phyloP scores from a whole-genome alignment of 1,140 invertebrate species.

The Drusus annulatus region DNA sequence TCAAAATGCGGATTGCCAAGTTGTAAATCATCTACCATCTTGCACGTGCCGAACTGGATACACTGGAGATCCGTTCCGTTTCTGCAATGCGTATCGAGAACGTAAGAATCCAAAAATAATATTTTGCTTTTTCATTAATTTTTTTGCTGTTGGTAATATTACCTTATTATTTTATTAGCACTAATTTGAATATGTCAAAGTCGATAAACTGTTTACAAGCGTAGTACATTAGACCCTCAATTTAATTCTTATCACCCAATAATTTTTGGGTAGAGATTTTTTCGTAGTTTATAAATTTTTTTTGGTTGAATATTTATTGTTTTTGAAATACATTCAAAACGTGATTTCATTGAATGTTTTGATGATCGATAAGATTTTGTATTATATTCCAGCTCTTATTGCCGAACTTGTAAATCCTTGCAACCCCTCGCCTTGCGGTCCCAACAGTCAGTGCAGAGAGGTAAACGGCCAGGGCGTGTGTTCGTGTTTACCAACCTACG shows the following conservation, averaged over 20 bases:
- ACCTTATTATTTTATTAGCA: too few relatives aligned
- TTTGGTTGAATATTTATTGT: too few relatives aligned
- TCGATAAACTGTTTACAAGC: too few relatives aligned
- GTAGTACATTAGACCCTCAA: too few relatives aligned
- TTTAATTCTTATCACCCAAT: too few relatives aligned
- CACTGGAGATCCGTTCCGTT: slow-evolving; percentile 76
- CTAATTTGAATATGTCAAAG: too few relatives aligned
- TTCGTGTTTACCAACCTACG: slow-evolving; percentile 79
- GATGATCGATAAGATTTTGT: background rate
- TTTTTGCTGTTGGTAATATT: too few relatives aligned
- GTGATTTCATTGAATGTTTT: too few relatives aligned
- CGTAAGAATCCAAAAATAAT: slow-evolving; percentile 64
- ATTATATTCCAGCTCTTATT: background rate
- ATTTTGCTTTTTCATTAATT: too few relatives aligned
- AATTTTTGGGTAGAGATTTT: too few relatives aligned
- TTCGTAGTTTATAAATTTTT: too few relatives aligned
- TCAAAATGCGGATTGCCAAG: slow-evolving; percentile 75
- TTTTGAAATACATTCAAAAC: too few relatives aligned
- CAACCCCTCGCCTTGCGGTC: slow-evolving; percentile 79
- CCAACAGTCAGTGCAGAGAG: slow-evolving; percentile 80
- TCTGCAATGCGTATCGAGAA: slow-evolving; percentile 66
- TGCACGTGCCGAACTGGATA: slow-evolving; percentile 74
- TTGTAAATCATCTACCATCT: slow-evolving; percentile 73
- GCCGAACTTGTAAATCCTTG: slow-evolving; percentile 69
- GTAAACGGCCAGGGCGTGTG: slow-evolving; percentile 79